phyloP scores from a whole-genome alignment of 2,113 vertebrate species.

The Trichomycterus rosablanca region DNA sequence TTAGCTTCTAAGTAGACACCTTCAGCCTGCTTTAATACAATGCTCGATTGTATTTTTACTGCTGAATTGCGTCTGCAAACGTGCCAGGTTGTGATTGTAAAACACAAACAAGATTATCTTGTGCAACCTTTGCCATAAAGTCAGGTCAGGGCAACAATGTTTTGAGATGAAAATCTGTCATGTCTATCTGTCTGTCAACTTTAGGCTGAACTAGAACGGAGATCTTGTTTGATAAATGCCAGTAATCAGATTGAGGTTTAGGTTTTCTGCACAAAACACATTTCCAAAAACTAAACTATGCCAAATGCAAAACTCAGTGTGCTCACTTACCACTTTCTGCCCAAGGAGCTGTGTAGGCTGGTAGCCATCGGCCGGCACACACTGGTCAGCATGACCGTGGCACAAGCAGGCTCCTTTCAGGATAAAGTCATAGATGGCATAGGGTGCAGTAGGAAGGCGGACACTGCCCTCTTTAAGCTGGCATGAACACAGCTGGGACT shows the following conservation, averaged over 20 bases:
- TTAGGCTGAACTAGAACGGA: background rate
- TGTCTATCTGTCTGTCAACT: background rate
- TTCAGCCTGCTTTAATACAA: background rate
- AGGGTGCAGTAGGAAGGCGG: constrained; percentile 65
- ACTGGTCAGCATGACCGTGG: constrained; percentile 88
- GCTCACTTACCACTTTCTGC: constrained; percentile 78
- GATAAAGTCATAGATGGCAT: constrained; percentile 90
- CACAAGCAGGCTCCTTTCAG: constrained; percentile 96
- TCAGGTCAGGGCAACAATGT: background rate
- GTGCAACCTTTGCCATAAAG: constrained; percentile 19
- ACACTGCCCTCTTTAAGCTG: constrained; percentile 49
- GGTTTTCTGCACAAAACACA: too few species aligned
- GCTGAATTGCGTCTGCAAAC: background rate
- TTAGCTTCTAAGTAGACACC: constrained; percentile 10
- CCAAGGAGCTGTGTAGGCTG: constrained; percentile 63
- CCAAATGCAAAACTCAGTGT: too few species aligned
- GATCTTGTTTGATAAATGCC: background rate
- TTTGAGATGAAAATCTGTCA: background rate
- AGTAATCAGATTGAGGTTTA: background rate
- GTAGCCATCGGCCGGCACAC: constrained; percentile 73
- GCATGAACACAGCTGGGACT: constrained; percentile 82
- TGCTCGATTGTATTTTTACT: constrained; percentile 2
- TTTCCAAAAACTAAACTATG: too few species aligned
- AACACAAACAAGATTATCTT: background rate
- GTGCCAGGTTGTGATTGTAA: background rate